Conservation (phyloP, 2,797 vertebrate species). For the Anguilla anguilla region DNA sequence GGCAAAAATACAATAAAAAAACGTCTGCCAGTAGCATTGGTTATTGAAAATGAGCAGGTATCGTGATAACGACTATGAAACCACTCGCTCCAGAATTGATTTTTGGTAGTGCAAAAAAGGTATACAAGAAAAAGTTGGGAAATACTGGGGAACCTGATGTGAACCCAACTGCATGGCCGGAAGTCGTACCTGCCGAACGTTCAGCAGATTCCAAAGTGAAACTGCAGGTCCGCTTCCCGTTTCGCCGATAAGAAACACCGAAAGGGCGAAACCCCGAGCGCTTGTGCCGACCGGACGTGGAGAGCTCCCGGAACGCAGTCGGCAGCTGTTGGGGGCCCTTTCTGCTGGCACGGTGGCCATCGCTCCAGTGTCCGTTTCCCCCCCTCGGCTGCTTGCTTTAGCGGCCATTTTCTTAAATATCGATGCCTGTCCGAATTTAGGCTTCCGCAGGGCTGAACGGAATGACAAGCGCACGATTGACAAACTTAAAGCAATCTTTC, state of each 20-base stretch:
- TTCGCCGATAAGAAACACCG: background rate
- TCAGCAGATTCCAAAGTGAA: background rate
- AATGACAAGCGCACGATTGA: constrained; percentile 58
- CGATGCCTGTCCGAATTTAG: constrained; percentile 77
- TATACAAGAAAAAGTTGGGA: background rate
- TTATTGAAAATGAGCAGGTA: background rate
- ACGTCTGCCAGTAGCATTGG: background rate
- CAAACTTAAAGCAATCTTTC: constrained; percentile 78
- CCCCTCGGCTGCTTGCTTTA: constrained; percentile 73
- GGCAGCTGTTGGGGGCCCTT: constrained; percentile 73
- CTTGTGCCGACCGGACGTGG: no score
- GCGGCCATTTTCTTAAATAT: constrained; percentile 77
- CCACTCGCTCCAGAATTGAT: background rate
- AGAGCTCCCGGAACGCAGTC: constrained; percentile 42
- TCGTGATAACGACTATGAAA: background rate
- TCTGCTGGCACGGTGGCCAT: constrained; percentile 70
- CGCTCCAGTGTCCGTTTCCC: constrained; percentile 67
- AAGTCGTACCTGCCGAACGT: background rate
- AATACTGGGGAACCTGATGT: background rate
- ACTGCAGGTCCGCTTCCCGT: background rate
- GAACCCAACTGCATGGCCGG: background rate
- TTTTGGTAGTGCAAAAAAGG: background rate
- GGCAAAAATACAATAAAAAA: background rate
- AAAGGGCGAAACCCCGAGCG: background rate
- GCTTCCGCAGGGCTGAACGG: constrained; percentile 68